phyloP scores from a whole-genome alignment of 2,797 vertebrate species.

The Enteromius argenteus region DNA sequence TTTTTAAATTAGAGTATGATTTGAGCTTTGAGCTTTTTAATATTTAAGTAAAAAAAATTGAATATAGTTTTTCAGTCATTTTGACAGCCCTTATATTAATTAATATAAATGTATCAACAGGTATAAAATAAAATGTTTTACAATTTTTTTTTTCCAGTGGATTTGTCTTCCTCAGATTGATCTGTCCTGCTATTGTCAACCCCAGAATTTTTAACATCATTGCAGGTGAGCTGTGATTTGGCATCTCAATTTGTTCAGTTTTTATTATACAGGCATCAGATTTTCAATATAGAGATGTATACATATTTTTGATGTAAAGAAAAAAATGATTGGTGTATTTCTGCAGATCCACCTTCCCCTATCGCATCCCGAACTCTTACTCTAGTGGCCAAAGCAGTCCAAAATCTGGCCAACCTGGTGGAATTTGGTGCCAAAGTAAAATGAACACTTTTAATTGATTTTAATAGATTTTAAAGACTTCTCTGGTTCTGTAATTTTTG shows the following conservation, averaged over 20 bases:
- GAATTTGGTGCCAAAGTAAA: conserved; percentile 98
- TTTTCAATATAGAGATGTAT: neutral
- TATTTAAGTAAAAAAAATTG: too few relatives aligned
- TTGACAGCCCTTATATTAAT: neutral
- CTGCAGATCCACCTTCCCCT: conserved; percentile 91
- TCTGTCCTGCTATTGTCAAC: conserved; percentile 97
- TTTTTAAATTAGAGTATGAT: too few relatives aligned
- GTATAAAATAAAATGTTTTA: neutral
- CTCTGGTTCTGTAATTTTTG: neutral
- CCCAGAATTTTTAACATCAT: conserved; percentile 99
- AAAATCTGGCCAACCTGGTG: conserved; percentile 98
- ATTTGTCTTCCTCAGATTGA: conserved; percentile 96
- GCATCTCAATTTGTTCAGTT: neutral
- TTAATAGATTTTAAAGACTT: neutral
- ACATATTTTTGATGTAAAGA: neutral
- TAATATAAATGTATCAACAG: neutral
- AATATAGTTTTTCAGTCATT: too few relatives aligned
- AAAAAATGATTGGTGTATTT: neutral
- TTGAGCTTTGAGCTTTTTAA: too few relatives aligned
- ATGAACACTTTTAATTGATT: neutral
- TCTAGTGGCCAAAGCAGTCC: conserved; percentile 96
- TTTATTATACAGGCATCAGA: neutral
- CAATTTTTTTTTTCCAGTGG: conserved; percentile 78
- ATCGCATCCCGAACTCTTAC: conserved; percentile 96
- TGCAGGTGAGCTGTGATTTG: conserved; percentile 81